Conservation (phyloP, 2,888 invertebrate species). For the Apomyelois bistriatella region DNA sequence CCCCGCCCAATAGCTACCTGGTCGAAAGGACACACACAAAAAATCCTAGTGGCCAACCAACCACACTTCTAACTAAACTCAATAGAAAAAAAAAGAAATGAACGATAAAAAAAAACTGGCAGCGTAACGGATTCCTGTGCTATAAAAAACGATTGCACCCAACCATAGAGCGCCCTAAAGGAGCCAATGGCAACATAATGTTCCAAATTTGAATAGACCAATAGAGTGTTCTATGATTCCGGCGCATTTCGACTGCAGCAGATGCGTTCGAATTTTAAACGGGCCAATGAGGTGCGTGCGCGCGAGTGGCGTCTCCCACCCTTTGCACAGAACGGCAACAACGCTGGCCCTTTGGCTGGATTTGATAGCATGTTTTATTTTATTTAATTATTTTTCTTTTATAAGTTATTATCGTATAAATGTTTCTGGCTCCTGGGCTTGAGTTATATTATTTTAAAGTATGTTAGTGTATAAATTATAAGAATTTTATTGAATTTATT, state of each 20-base stretch:
- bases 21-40: background rate
- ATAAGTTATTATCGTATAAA: background rate
- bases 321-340: conserved; percentile 27
- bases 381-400: background rate
- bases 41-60: background rate
- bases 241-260: conserved; percentile 27
- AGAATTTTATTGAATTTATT: no score
- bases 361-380: background rate
- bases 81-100: conserved; percentile 15
- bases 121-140: background rate
- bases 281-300: conserved; percentile 35
- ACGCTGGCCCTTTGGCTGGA: conserved; percentile 19
- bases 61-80: background rate
- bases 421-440: background rate
- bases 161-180: conserved; percentile 19
- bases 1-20: conserved; percentile 9
- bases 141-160: conserved; percentile 20
- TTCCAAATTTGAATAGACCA: conserved; percentile 39
- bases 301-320: conserved; percentile 29
- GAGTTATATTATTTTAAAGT: no score
- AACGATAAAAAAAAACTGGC: conserved; percentile 2
- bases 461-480: no score
- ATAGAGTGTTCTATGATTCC: conserved; percentile 39
- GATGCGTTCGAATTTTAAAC: conserved; percentile 32
- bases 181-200: conserved; percentile 24